These are phyloP conservation scores for Papilio demoleus DNA, from an alignment of 2,888 invertebrate species.

Conservation along the genomic window DNA sequence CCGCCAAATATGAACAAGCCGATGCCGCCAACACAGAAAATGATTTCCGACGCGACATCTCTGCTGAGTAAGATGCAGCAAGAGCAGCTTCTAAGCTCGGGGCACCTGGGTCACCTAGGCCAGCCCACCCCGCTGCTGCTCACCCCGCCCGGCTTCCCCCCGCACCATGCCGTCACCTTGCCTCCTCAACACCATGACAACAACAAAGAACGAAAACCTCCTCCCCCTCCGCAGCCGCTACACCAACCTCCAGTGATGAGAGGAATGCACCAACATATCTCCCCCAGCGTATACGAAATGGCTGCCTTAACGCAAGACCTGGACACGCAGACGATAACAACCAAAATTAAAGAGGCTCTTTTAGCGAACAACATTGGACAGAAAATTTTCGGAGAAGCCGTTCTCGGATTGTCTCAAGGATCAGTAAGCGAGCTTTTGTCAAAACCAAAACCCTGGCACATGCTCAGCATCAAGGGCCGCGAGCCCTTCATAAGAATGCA, in stretches of 20 bases:
- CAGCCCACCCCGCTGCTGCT: slow-evolving; percentile 86
- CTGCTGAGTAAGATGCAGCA: slow-evolving; percentile 88
- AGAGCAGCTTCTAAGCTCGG: slow-evolving; percentile 84
- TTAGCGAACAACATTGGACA: slow-evolving; percentile 99
- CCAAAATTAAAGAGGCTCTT: slow-evolving; percentile 97
- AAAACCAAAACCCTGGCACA: slow-evolving; percentile 99
- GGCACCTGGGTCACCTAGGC: slow-evolving; percentile 80
- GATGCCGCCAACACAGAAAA: slow-evolving; percentile 90
- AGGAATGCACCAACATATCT: slow-evolving; percentile 91
- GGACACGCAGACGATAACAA: slow-evolving; percentile 98
- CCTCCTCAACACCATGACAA: slow-evolving; percentile 86
- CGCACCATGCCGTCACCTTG: slow-evolving; percentile 88
- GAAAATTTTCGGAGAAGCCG: slow-evolving; percentile 99
- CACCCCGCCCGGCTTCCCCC: slow-evolving; percentile 90
- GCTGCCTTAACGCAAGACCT: slow-evolving; percentile 97
- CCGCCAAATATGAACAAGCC: slow-evolving; percentile 87
- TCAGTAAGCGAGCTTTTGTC: slow-evolving; percentile 98
- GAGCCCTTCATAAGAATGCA: slow-evolving; percentile 99
- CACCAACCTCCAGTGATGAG: slow-evolving; percentile 87
- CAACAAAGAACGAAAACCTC: slow-evolving; percentile 82
- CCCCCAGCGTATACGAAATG: slow-evolving; percentile 98
- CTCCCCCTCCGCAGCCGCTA: slow-evolving; percentile 84
- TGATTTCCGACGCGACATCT: slow-evolving; percentile 88
- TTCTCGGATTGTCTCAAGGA: slow-evolving; percentile 97
- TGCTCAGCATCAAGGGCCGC: slow-evolving; percentile 98